Base-by-base conservation (phyloP, 2,113 vertebrate genomes). In the Antechinus flavipes region DNA sequence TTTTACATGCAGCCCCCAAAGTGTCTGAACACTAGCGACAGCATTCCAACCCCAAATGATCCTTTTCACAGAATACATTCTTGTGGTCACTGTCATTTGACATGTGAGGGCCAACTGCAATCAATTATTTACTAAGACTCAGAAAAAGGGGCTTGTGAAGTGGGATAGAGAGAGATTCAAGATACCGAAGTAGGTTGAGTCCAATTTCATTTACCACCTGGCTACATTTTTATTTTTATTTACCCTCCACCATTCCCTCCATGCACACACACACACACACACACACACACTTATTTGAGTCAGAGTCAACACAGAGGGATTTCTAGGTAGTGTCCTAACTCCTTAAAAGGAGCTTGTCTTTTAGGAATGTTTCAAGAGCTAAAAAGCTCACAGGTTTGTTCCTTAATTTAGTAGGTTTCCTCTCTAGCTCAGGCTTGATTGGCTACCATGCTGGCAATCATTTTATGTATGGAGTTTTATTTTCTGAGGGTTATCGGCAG, bases 401-500 rank as follows among this genome's bases (percentile, higher is more conserved):
- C 56, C 92, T 84, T 89, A 93, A 61, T 93, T 84, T 89, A 94
- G 91, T 95, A 97, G 91, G 94, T 55, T 93, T 96, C 91, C 68
- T 96, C 93, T 95, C 91, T 94, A 97, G 91, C 92, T 96, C 95
- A 94, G 95, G 49, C 52, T 68, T 96, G 96, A 93, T 54, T 94
- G 91, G 2, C 84, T 93, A 89, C 55, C 53, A 49, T 0, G 2
- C 50, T 90, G 55, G 55, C 94, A 93, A 49, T 90, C 35, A 93
- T 56, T 93, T 93, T 97, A 92, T 97, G 96, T 96, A 96, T 94
- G 93, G 92, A 97, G 92, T 92, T 93, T 91, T 47, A 54, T n/a
- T 94, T 97, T 97, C 91, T 92, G 54, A 93, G 94, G 35, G n/a
- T 95, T 95, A 97, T 96, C 95, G 96, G 91, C 91, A 96, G 76